Percentiles rank a stretch among this genome's conserved stretches.
Conservation (phyloP, 2,113 vertebrate species). For the Hepsetus odoe region DNA sequence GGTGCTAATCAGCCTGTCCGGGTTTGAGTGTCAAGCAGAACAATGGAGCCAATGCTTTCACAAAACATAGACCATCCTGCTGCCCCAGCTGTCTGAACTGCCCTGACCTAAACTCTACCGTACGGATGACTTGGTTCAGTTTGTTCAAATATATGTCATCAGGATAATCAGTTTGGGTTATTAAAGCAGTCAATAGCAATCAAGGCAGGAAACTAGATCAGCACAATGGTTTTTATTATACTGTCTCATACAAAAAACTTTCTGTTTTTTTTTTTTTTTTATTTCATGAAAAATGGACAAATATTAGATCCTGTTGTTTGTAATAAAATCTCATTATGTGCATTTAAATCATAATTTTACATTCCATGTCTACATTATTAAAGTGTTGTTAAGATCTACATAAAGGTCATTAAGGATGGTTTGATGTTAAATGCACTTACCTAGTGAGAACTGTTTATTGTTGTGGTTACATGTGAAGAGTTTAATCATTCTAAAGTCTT, state of each 20-base stretch:
- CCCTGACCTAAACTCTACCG: background rate
- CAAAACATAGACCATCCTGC: constrained; percentile 1
- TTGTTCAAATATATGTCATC: background rate
- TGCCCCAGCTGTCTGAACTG: background rate
- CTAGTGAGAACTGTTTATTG: no score
- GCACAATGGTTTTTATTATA: background rate
- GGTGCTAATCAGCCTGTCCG: constrained; percentile 19
- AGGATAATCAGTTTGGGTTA: background rate
- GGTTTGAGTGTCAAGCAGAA: background rate
- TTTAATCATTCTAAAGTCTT: no score
- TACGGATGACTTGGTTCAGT: background rate
- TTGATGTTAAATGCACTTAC: no score
- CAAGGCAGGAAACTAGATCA: background rate
- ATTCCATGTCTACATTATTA: no score
- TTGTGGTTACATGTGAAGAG: no score
- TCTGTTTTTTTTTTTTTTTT: background rate
- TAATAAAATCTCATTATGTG: no score
- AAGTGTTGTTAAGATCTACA: no score
- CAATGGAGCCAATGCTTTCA: constrained; percentile 1
- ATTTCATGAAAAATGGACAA: background rate
- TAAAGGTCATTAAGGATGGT: no score
- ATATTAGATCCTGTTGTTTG: background rate
- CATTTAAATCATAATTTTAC: no score
- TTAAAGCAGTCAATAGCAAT: background rate
- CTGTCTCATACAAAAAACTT: background rate